Base-by-base conservation (phyloP, 1,140 invertebrate genomes). In the Drosophila saltans region DNA sequence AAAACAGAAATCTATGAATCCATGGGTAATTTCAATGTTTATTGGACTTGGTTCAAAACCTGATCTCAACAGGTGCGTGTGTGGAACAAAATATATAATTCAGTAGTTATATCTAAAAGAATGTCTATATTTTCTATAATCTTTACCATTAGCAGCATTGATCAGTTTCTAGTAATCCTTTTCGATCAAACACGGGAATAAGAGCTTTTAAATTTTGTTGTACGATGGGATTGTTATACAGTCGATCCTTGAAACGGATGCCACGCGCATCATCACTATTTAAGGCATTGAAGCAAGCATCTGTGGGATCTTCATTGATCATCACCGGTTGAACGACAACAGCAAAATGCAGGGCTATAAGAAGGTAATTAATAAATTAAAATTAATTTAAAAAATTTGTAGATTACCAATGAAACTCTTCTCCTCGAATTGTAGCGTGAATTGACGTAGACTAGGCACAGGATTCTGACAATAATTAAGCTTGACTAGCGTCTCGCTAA, bases 271-370 rank as follows among this genome's bases (percentile, higher is more conserved):
- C 88, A 28, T 84, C 84, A 5, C 77, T 75, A 80, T 92, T 84
- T 4, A 92, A 55, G 10, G 90, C 77, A 64, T 91, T 86, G 16
- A 92, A 91, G 45, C 88, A 82, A 8, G 91, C 91, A 71, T 92
- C 90, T 3, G 77, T 82, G 9, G 85, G 48, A 52, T 92, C 75
- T 24, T 92, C 78, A 55, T 64, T 91, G 33, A 89, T 77, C 81
- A 85, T 81, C 5, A 92, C 78, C 2, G 91, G 89, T 33, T 92
- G 89, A 2, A 91, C 73, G 10, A 92, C 77, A 55, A 84, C 78
- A 0, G 83, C 33, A 0, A 90, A 83, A 48, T 88, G 78, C 66
- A 92, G 48, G n/a, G 86, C 92, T 92, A 9, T 24, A 55, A 10
- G n/a, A 2, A 62, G 16, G 16, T 45, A 52, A 10, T 8, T 5